A percentile compares a stretch with the other conserved stretches of the same genome.
phyloP scores from a whole-genome alignment of 2,113 vertebrate species.

The Pygoscelis adeliae region DNA sequence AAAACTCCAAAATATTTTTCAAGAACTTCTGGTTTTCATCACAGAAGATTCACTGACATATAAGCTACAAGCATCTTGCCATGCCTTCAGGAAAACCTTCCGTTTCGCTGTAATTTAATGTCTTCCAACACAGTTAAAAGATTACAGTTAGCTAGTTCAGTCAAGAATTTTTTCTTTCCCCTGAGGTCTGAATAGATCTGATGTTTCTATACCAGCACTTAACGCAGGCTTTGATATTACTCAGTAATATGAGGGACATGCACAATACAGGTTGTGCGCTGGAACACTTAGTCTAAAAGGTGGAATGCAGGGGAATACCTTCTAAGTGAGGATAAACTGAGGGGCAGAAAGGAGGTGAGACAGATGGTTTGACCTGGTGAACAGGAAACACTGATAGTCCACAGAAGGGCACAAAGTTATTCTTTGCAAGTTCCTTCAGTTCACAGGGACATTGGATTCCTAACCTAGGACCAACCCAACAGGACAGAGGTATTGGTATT shows the following conservation, averaged over 20 bases:
- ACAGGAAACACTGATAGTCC: neutral
- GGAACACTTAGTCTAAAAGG: neutral
- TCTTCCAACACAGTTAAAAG: neutral
- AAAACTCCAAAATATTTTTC: neutral
- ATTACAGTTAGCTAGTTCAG: neutral
- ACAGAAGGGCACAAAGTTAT: neutral
- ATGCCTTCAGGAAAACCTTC: neutral
- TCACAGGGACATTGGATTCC: neutral
- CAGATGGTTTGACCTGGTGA: neutral
- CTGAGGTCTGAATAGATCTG: neutral
- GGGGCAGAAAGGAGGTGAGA: neutral
- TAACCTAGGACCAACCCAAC: neutral
- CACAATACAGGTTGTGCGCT: rapidly evolving
- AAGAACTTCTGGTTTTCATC: neutral
- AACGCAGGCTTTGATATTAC: neutral
- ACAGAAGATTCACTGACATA: neutral
- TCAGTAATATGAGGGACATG: neutral
- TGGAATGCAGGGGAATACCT: neutral
- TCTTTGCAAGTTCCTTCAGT: neutral
- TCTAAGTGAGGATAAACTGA: neutral
- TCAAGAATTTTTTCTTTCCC: neutral
- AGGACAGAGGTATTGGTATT: neutral
- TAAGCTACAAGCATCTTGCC: neutral
- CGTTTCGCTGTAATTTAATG: neutral
- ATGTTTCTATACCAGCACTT: neutral